Percentiles rank a stretch among this genome's conserved stretches.
phyloP scores from a whole-genome alignment of 2,797 vertebrate genomes.

The Gambusia yucatana region DNA sequence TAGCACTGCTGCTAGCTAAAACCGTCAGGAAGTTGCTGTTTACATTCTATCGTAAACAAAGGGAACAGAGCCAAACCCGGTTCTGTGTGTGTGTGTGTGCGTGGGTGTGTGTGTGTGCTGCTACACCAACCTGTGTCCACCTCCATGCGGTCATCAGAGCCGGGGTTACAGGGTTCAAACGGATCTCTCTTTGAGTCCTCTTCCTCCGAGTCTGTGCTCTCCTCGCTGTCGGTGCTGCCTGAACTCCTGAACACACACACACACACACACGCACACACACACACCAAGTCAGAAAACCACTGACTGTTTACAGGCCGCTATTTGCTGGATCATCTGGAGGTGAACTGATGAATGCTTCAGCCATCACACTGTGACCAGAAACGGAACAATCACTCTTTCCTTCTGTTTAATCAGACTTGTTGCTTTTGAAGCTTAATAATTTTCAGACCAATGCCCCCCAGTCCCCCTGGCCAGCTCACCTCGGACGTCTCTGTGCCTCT shows the following conservation, averaged over 20 bases:
- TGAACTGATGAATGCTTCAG: background rate
- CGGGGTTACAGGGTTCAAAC: constrained; percentile 85
- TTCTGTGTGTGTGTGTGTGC: background rate
- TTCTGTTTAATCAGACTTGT: background rate
- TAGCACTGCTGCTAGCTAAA: background rate
- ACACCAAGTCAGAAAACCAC: background rate
- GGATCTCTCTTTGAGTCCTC: constrained; percentile 92
- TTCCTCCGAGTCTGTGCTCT: constrained; percentile 97
- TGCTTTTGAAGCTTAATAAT: background rate
- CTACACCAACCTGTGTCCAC: constrained; percentile 86
- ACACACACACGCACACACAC: background rate
- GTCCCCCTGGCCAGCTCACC: constrained; percentile 73
- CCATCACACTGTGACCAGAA: background rate
- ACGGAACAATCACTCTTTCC: background rate
- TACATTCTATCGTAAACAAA: background rate
- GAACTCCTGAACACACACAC: constrained; percentile 83
- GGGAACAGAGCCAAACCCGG: background rate
- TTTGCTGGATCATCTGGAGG: background rate
- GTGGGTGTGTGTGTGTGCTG: no score
- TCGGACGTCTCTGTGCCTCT: constrained; percentile 91
- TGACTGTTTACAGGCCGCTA: no score
- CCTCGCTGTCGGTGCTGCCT: constrained; percentile 97
- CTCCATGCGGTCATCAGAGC: constrained; percentile 94
- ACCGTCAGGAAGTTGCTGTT: background rate
- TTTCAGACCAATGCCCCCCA: background rate